Percentiles rank a stretch among this genome's conserved stretches.
Evolutionary conservation across 2,888 invertebrate species (phyloP).

Genomic region (Macrosoma leucophasiata): DNA sequence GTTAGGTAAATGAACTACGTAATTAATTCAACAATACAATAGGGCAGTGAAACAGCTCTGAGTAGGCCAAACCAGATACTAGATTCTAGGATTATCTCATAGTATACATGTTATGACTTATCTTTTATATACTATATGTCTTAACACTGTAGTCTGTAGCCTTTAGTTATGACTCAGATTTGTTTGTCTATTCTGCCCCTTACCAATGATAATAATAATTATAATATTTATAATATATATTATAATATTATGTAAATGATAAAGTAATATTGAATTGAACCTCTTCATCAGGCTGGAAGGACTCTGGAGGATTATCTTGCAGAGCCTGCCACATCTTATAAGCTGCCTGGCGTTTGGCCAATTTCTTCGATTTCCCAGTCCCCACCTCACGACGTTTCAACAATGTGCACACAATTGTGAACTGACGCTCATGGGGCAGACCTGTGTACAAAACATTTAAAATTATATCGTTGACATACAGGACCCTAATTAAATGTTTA

Average conservation of each 20-base stretch:
- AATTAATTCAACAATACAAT: too few relatives aligned
- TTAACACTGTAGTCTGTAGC: conserved; percentile 1
- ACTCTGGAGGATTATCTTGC: conserved; percentile 84
- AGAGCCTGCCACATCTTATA: conserved; percentile 94
- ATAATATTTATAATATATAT: neutral
- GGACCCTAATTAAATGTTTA: too few relatives aligned
- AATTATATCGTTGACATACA: neutral
- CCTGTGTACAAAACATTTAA: conserved; percentile 66
- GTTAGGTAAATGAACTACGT: too few relatives aligned
- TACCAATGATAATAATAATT: too few relatives aligned
- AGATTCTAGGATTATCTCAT: too few relatives aligned
- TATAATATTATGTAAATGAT: neutral
- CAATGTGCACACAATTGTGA: conserved; percentile 93
- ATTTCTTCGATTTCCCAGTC: conserved; percentile 95
- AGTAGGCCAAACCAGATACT: too few relatives aligned
- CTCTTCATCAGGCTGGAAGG: conserved; percentile 81
- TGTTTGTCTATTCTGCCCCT: too few relatives aligned
- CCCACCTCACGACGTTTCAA: conserved; percentile 90
- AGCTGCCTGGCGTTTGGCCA: conserved; percentile 97
- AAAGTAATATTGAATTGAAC: conserved; percentile 40
- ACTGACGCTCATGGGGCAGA: conserved; percentile 94
- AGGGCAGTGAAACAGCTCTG: too few relatives aligned
- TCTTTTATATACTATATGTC: too few relatives aligned
- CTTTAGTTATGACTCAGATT: conserved; percentile 2
- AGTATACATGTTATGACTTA: too few relatives aligned